These are phyloP conservation scores for Acronicta aceris DNA, from an alignment of 2,888 invertebrate species.

Conservation along the genomic window DNA sequence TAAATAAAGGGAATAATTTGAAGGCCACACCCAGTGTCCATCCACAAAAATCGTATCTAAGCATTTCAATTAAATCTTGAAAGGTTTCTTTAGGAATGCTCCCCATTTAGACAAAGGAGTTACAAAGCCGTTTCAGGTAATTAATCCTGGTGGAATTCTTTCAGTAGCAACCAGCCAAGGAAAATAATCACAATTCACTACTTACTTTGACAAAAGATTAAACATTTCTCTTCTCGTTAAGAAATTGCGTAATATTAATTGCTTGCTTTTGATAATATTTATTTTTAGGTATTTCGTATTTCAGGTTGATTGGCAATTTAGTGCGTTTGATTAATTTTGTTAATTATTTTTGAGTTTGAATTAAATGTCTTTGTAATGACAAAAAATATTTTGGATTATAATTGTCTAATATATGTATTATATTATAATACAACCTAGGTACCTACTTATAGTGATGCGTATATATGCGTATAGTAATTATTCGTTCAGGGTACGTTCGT, in stretches of 20 bases:
- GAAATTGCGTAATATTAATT: constrained; percentile 49
- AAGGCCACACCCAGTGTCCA: constrained; percentile 51
- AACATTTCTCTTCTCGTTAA: constrained; percentile 59
- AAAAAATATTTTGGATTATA: too few relatives aligned
- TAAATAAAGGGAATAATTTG: constrained; percentile 53
- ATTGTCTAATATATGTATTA: too few relatives aligned
- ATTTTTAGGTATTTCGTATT: constrained; percentile 19
- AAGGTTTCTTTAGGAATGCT: constrained; percentile 74
- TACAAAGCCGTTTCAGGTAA: constrained; percentile 79
- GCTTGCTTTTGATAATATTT: constrained; percentile 28
- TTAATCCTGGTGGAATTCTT: constrained; percentile 82
- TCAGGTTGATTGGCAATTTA: constrained; percentile 18
- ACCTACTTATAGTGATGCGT: too few relatives aligned
- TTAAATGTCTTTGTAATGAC: not conserved
- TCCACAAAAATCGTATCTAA: constrained; percentile 71
- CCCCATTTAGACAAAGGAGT: constrained; percentile 75
- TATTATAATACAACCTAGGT: too few relatives aligned
- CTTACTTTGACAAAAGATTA: constrained; percentile 65
- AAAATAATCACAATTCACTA: constrained; percentile 72
- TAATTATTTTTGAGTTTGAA: not conserved
- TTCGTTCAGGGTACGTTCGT: too few relatives aligned
- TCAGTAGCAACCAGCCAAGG: constrained; percentile 69
- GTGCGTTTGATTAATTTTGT: constrained; percentile 5
- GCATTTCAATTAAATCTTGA: constrained; percentile 79
- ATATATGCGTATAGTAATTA: too few relatives aligned